Percentiles rank a stretch among this genome's conserved stretches.
Evolutionary conservation across 2,797 vertebrate genomes (phyloP).

Genomic region (Schizopygopsis malacanthus): DNA sequence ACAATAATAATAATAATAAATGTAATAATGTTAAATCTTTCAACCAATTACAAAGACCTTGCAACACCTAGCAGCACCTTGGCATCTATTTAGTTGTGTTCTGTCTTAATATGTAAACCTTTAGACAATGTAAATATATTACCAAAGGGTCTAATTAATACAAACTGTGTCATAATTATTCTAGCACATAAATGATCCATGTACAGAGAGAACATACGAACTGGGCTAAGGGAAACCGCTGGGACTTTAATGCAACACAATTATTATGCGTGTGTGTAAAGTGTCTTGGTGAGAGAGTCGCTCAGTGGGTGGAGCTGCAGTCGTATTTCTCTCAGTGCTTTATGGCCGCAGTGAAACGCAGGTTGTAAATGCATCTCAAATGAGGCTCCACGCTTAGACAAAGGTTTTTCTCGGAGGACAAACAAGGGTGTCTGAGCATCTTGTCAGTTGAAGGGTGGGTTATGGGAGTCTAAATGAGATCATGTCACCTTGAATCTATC

Average conservation of each 20-base stretch:
- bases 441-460: constrained; percentile 25
- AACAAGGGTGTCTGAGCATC: constrained; percentile 36
- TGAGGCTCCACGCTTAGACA: constrained; percentile 23
- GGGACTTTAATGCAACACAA: constrained; percentile 12
- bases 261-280: constrained; percentile 12
- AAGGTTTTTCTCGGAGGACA: constrained; percentile 34
- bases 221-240: not conserved
- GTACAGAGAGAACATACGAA: not conserved
- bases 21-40: not conserved
- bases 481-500: constrained; percentile 27
- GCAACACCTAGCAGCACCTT: not conserved
- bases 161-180: constrained; percentile 7
- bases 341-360: constrained; percentile 37
- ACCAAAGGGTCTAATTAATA: not conserved
- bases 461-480: constrained; percentile 13
- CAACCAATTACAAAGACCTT: not conserved
- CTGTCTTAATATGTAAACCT: not conserved
- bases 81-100: not conserved
- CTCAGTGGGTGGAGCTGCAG: constrained; percentile 10
- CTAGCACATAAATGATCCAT: not conserved
- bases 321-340: constrained; percentile 37
- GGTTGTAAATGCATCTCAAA: constrained; percentile 46
- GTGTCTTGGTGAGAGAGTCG: not conserved
- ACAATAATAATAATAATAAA: too few relatives aligned
- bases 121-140: not conserved